Conservation (phyloP, 2,797 vertebrate genomes). For the Scarus forsteni region DNA sequence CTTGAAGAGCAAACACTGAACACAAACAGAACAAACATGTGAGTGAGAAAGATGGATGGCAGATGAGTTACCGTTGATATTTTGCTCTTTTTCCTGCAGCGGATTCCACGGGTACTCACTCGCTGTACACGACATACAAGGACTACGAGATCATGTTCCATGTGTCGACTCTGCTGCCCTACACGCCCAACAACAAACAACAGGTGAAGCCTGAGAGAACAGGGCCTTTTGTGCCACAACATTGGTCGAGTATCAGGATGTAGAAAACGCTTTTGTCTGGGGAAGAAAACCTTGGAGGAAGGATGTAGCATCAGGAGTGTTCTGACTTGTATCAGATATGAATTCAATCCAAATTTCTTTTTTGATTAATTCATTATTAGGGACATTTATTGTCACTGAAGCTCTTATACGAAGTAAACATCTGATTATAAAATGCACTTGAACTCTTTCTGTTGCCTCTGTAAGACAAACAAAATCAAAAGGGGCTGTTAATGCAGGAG, state of each 20-base stretch:
- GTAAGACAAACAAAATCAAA: no score
- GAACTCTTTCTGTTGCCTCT: no score
- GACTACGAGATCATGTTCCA: slow-evolving; percentile 99
- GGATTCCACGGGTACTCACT: slow-evolving; percentile 97
- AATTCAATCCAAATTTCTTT: slow-evolving; percentile 18
- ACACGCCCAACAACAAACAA: slow-evolving; percentile 98
- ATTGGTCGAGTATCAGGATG: slow-evolving; percentile 19
- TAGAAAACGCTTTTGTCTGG: slow-evolving; percentile 23
- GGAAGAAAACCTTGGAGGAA: slow-evolving; percentile 17
- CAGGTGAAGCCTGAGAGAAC: slow-evolving; percentile 85
- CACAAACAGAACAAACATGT: slow-evolving; percentile 8
- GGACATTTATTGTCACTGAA: no score
- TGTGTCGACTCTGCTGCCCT: slow-evolving; percentile 95
- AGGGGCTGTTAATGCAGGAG: no score
- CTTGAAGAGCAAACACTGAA: slow-evolving; percentile 32
- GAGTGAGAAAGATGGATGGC: slow-evolving; percentile 44
- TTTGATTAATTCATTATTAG: neutral
- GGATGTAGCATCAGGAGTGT: neutral
- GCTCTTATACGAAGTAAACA: no score
- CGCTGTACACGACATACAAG: slow-evolving; percentile 95
- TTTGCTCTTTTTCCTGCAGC: slow-evolving; percentile 82
- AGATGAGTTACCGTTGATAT: slow-evolving; percentile 29
- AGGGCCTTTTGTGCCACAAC: neutral
- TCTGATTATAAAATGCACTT: no score
- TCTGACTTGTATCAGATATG: slow-evolving; percentile 21